phyloP scores from a whole-genome alignment of 2,113 vertebrate species.

The Phainopepla nitens region DNA sequence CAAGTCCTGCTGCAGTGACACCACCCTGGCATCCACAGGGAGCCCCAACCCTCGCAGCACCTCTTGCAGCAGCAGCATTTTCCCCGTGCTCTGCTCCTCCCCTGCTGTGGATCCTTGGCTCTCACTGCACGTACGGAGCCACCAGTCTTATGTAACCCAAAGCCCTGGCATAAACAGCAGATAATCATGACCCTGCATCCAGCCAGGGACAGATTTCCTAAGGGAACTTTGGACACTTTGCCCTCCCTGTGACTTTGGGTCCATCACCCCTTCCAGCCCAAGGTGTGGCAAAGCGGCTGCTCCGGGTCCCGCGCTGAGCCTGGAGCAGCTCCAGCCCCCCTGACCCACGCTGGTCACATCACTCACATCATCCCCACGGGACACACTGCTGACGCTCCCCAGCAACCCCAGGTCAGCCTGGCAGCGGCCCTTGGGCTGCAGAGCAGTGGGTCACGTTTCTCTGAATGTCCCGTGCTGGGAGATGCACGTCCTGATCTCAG shows the following conservation, averaged over 20 bases:
- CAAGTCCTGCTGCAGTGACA: background rate
- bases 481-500: background rate
- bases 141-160: slow-evolving; percentile 46
- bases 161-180: slow-evolving; percentile 37
- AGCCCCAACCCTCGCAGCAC: background rate
- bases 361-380: background rate
- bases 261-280: background rate
- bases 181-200: background rate
- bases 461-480: background rate
- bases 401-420: background rate
- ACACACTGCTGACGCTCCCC: rapidly evolving
- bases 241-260: background rate
- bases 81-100: slow-evolving; percentile 27
- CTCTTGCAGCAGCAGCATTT: background rate
- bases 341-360: background rate
- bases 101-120: slow-evolving; percentile 21
- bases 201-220: slow-evolving; percentile 11
- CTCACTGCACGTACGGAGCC: background rate
- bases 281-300: background rate
- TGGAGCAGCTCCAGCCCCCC: background rate
- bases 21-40: background rate
- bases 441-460: background rate
- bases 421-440: background rate
- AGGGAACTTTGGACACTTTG: background rate
- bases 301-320: background rate